A percentile compares a stretch with the other conserved stretches of the same genome.
Evolutionary conservation across 2,113 vertebrate genomes (phyloP).

Genomic region (Bettongia penicillata): DNA sequence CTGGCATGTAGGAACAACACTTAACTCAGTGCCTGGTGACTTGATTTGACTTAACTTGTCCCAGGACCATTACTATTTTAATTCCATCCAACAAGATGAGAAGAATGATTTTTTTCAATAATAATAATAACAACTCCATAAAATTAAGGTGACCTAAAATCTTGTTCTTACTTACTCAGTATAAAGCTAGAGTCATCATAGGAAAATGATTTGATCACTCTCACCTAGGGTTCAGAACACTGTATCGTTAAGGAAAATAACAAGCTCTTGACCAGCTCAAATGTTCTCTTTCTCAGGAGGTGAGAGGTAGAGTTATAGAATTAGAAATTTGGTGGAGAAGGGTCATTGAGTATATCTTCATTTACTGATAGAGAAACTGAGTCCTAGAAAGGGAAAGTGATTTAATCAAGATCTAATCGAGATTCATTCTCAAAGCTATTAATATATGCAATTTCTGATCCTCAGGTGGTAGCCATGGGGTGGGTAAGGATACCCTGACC

Average conservation of each 20-base stretch:
- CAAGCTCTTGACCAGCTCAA: neutral
- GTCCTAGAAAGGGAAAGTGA: neutral
- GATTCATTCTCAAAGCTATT: neutral
- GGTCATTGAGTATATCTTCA: neutral
- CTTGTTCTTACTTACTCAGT: no score
- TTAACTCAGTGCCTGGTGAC: no score
- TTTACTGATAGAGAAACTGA: neutral
- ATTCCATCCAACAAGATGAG: no score
- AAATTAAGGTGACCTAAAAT: no score
- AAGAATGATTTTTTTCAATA: no score
- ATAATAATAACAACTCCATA: no score
- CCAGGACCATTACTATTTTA: no score
- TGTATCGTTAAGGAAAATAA: neutral
- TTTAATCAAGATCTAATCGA: neutral
- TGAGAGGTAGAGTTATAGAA: neutral
- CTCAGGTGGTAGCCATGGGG: neutral
- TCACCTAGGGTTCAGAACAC: neutral
- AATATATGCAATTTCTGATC: neutral
- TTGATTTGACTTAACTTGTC: no score
- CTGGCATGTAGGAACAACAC: no score
- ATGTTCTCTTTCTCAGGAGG: neutral
- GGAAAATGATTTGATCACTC: no score
- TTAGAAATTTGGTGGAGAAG: neutral
- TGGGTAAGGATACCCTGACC: neutral
- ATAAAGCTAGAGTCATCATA: no score